These are phyloP conservation scores for Denticeps clupeoides DNA, from an alignment of 2,797 vertebrate species.

Conservation along the genomic window DNA sequence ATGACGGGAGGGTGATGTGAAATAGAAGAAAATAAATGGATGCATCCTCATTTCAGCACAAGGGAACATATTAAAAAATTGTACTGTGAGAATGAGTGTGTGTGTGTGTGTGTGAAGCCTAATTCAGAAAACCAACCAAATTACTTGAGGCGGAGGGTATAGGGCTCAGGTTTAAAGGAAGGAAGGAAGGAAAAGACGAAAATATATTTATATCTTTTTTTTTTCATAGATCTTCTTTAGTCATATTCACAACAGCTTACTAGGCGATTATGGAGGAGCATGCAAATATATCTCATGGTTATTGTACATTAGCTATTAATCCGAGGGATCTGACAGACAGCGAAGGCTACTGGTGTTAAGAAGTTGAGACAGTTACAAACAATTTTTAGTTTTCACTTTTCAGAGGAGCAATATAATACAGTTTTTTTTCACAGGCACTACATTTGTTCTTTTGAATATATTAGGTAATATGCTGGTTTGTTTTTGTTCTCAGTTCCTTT, in stretches of 20 bases:
- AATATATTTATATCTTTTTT: slow-evolving; percentile 48
- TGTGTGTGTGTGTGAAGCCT: no score
- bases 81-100: not conserved
- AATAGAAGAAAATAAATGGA: not conserved
- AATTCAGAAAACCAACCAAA: slow-evolving; percentile 2
- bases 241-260: slow-evolving; percentile 80
- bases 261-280: slow-evolving; percentile 89
- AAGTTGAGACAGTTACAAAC: slow-evolving; percentile 64
- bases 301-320: slow-evolving; percentile 91
- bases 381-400: slow-evolving; percentile 58
- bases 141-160: not conserved
- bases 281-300: slow-evolving; percentile 91
- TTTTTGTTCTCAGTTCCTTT: slow-evolving; percentile 51
- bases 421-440: slow-evolving; percentile 99
- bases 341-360: slow-evolving; percentile 97
- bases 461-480: slow-evolving; percentile 95
- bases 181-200: slow-evolving; percentile 49
- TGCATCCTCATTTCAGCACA: not conserved
- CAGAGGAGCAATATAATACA: slow-evolving; percentile 95
- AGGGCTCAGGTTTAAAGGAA: slow-evolving; percentile 11
- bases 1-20: not conserved
- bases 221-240: slow-evolving; percentile 43
- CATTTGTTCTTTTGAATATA: slow-evolving; percentile 83
- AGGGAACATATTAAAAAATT: not conserved
- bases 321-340: slow-evolving; percentile 92